Evolutionary conservation across 2,113 vertebrate species (phyloP), one percentile per base, ranked within the genome.

Genomic region (Salvelinus sp.): DNA sequence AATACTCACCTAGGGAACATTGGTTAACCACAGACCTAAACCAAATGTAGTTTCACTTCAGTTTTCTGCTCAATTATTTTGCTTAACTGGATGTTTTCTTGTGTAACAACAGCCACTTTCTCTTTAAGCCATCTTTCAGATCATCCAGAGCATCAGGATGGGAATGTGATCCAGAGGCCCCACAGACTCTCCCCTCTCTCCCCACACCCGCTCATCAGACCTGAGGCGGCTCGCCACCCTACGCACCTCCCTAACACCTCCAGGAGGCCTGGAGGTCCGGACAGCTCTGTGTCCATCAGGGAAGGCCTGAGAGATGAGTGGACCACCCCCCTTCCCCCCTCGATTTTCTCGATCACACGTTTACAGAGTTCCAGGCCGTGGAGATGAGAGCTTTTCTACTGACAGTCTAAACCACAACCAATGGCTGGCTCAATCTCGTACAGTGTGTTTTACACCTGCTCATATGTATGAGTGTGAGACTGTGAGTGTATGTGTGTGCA

Each of bases 61-160:
- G 38, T 44, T 44, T 44, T 54, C 48, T 50, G 48, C 13, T 50
- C 12, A 50, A 16, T 50, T 3, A 50, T 16, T 57, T 6, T 62
- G 20, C 58, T 62, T 62, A 7, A 22, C 58, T 62, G 16, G 58
- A 54, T 22, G 58, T 62, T 62, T 5, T 69, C 68, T 14, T 54
- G 16, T 18, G 50, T 22, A 30, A 2, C 14, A 9, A 14, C 22
- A 57, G 1, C 23, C 73, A 50, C 13, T 66, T 12, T 54, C 28
- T 65, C 64, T 67, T 76, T 20, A 88, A 96, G 96, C 96, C 75
- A 95, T 96, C 89, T 96, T 96, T 84, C 95, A 96, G 94, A 95
- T 96, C 82, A 96, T 96, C 85, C 95, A 96, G 88, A 96, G 96
- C 82, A 96, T 96, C 78, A 89, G 95, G 58, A 96, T 96, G 95